Conservation (phyloP, 2,113 vertebrate genomes). For the Podarcis raffonei region DNA sequence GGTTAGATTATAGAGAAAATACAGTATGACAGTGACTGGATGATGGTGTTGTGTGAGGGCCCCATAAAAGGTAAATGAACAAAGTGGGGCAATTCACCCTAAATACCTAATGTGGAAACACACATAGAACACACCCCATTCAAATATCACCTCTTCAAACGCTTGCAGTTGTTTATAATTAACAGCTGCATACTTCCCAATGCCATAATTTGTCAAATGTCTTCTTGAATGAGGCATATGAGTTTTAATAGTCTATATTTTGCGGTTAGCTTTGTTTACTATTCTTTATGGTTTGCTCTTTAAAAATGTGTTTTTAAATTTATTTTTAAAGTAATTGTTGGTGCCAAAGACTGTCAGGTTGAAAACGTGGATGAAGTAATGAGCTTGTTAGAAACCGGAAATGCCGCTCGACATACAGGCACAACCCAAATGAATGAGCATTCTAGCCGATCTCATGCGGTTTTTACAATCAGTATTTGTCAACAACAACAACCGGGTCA, state of each 20-base stretch:
- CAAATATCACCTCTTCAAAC: neutral
- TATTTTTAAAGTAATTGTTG: conserved; percentile 83
- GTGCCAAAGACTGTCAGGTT: conserved; percentile 84
- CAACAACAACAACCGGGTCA: conserved; percentile 73
- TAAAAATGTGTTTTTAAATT: no score
- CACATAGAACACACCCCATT: neutral
- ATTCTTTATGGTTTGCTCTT: conserved; percentile 40
- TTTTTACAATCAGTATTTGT: conserved; percentile 85
- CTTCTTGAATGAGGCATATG: neutral
- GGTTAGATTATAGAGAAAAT: no score
- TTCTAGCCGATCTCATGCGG: conserved; percentile 89
- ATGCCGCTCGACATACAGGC: conserved; percentile 81
- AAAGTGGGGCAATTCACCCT: no score
- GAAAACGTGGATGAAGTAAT: conserved; percentile 85
- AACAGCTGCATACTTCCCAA: neutral
- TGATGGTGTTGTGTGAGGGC: no score
- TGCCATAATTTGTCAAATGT: neutral
- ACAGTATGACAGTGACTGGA: no score
- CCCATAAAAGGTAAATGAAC: no score
- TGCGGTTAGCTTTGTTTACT: conserved; percentile 33
- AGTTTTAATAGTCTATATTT: conserved; percentile 21
- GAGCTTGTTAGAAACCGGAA: conserved; percentile 81
- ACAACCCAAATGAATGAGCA: conserved; percentile 87
- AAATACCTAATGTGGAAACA: no score
- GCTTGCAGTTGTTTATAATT: neutral